Evolutionary conservation across 2,888 invertebrate genomes (phyloP), one percentile per base, ranked within the genome.

Genomic region (Coleophora deauratella): DNA sequence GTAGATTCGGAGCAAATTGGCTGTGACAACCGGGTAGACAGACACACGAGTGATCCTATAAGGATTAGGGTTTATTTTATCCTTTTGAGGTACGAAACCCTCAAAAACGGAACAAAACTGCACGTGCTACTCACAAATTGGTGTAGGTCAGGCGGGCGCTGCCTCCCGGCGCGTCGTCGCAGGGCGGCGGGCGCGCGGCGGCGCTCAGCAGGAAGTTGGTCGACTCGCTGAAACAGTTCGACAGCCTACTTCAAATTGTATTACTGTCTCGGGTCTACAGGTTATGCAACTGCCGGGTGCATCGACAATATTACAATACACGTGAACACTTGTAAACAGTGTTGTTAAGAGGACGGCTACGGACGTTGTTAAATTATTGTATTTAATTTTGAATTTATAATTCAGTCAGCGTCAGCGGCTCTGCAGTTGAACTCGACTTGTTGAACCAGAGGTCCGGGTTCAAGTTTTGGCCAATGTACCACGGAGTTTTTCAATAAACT

Each of bases 161-260:
- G 44, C 65, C 64, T 38, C 57, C 50, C 59, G 49, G 53, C 55
- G 53, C 59, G 54, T 68, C 77, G 50, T 74, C 77, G 53, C 71
- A 65, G 47, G 75, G 67, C 59, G 77, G 72, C 3, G 82, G 79
- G 40, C 80, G 73, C 46, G 76, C 66, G 33, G 82, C 82, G 47
- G 82, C 79, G 42, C 74, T 79, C 72, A 82, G 75, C 72, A 85
- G 52, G 59, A 77, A 85, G 65, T 84, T 85, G 51, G 80, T 81
- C 15, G 84, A 82, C 68, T 85, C 84, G 62, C 84, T 85, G 81
- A 80, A 82, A 84, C 84, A 85, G 73, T 81, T 82, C 49, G 84
- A 81, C 56, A 82, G 65, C 76, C 84, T 85, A 75, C 81, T 85
- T 81, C 76, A 84, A 82, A 82, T 84, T 84, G 76, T 77, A 82